Base-by-base conservation (phyloP, 2,888 invertebrate species). In the Mesodorylaimus sp. region DNA sequence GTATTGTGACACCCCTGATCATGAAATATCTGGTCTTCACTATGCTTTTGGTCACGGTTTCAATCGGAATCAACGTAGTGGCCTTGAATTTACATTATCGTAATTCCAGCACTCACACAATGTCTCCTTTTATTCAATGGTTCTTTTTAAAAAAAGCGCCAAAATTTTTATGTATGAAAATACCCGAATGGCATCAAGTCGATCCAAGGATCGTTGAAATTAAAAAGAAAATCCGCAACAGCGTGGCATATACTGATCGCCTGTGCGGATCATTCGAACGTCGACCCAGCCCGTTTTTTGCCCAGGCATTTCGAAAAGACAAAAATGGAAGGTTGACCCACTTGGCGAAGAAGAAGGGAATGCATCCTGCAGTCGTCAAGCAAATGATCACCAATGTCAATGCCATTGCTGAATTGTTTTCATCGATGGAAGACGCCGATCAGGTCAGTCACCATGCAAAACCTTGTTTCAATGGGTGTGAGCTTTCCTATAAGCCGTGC, bases 121-220 rank as follows among this genome's bases (percentile, higher is more conserved):
- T 64, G 64, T 60, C 65, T 16, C 60, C 59, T 13, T 64, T 62
- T 64, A 59, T 64, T 26, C 51, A 60, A 32, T 51, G 55, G 1
- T 50, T 65, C 3, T 64, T 64, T 50, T 50, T 64, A 27, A 55
- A 60, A 10, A 56, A 56, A 36, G 46, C 65, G 19, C 65, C 64
- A 23, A 60, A 57, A n/a, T n/a, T 43, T 24, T 43, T 43, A 19
- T 19, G 27, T 27, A 24, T 43, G 26, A 43, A 43, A 26, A 27
- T 43, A 19, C 44, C 44, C 7, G 27, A 43, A n/a, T 43, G 44
- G 44, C 44, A 43, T 26, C 24, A 43, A 21, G 41, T 39, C 10
- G 41, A 39, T 21, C 41, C 41, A 7, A 39, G 21, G 21, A 10
- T 39, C n/a, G 41, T 7, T 7, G 21, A 39, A 39, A 39, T 39